Percentiles rank a stretch among this genome's conserved stretches.
phyloP scores from a whole-genome alignment of 2,113 vertebrate genomes.

The Varanus komodoensis region DNA sequence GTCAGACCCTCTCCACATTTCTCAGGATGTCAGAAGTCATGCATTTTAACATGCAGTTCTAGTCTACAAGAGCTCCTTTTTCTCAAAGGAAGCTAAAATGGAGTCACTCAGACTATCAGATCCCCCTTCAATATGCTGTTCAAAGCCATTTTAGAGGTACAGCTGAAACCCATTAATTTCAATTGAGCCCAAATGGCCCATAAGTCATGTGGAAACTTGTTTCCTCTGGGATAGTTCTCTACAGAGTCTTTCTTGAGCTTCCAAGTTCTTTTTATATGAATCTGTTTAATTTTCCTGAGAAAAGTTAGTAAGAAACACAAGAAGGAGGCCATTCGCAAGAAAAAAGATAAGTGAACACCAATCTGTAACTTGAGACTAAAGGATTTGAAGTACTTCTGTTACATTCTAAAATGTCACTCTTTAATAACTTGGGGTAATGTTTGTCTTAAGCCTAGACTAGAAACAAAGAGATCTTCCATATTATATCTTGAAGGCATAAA shows the following conservation, averaged over 20 bases:
- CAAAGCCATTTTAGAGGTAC: conserved; percentile 74
- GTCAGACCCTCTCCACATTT: conserved; percentile 30
- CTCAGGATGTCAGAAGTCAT: conserved; percentile 32
- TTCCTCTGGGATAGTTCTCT: conserved; percentile 70
- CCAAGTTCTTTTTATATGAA: background rate
- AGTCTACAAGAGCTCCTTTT: conserved; percentile 62
- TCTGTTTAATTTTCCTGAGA: conserved; percentile 4
- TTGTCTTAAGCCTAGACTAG: conserved; percentile 5
- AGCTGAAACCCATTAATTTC: conserved; percentile 78
- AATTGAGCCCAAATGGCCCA: conserved; percentile 78
- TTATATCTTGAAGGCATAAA: conserved; percentile 52
- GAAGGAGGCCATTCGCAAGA: background rate
- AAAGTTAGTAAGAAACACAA: conserved; percentile 16
- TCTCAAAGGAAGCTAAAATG: conserved; percentile 69
- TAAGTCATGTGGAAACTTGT: conserved; percentile 75
- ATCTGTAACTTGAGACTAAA: background rate
- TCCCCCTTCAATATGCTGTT: conserved; percentile 66
- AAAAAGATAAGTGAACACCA: background rate
- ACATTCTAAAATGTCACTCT: conserved; percentile 17
- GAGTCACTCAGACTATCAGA: conserved; percentile 69
- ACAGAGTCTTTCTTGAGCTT: conserved; percentile 20
- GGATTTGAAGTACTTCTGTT: background rate
- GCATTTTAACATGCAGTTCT: conserved; percentile 60
- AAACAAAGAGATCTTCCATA: conserved; percentile 64
- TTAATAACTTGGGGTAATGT: background rate